phyloP scores from a whole-genome alignment of 30 jellyfish, hydroid and myxozoan species.

The Aurelia sp. region DNA sequence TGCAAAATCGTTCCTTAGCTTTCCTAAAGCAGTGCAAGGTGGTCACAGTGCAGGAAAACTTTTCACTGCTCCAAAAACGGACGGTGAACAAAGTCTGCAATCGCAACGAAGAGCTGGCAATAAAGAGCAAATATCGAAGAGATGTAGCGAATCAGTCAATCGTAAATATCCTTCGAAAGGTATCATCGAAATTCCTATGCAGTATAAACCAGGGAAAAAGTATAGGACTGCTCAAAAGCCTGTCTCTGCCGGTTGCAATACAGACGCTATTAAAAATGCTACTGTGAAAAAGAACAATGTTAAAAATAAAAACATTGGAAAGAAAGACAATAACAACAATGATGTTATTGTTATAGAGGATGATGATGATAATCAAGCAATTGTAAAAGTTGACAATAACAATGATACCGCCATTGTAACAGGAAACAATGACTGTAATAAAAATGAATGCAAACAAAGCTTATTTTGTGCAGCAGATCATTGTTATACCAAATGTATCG shows the following conservation, averaged over 20 bases:
- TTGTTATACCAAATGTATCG: too few species aligned
- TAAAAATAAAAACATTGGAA: neutral
- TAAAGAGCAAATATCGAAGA: neutral
- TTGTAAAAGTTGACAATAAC: neutral
- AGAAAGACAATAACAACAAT: neutral
- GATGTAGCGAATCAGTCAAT: too few species aligned
- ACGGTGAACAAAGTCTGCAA: neutral
- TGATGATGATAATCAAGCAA: neutral
- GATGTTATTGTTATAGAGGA: neutral
- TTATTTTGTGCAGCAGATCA: too few species aligned
- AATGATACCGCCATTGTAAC: neutral
- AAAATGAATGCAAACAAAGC: neutral
- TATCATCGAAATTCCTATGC: too few species aligned
- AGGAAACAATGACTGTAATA: neutral
- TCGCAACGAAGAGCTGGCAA: neutral
- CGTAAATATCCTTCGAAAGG: too few species aligned
- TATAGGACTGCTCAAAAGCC: too few species aligned
- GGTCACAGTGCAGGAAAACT: too few species aligned
- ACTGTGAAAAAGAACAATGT: neutral
- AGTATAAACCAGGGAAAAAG: too few species aligned
- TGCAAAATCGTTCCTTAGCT: too few species aligned
- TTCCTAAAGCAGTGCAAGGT: too few species aligned
- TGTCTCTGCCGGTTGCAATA: too few species aligned
- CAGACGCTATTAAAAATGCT: neutral
- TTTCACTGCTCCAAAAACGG: too few species aligned